Base-by-base conservation (phyloP, 2,113 vertebrate species). In the Tychaedon coryphoeus region DNA sequence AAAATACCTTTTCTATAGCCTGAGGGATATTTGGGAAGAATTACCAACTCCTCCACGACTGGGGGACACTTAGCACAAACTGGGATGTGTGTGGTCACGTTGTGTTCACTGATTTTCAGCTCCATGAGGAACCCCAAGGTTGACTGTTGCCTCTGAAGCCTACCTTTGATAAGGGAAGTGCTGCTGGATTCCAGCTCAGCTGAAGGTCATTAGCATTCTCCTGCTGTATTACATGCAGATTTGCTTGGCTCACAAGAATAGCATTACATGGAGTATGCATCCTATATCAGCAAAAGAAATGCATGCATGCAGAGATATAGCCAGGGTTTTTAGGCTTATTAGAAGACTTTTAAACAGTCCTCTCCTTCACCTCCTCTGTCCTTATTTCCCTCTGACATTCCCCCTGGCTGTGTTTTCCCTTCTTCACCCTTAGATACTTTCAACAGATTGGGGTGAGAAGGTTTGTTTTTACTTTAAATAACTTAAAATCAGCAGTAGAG, bases 121-220 rank as follows among this genome's bases (percentile, higher is more conserved):
- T 67, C 23, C 36, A 25, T 0, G 2, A 91, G 69, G 80, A 93
- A 42, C 47, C 12, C 78, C 56, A 38, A 69, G 51, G 56, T 53
- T 90, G 76, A 6, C 79, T 92, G 51, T 22, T 91, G 2, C 3
- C 43, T 92, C 53, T 74, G 78, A 93, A 61, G 53, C 51, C 58
- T 80, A 18, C 58, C 60, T 95, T 91, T 93, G 94, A 89, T 80
- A 86, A 90, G 47, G 34, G 38, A 89, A 92, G 42, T 28, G 15
- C 38, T n/a, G 13, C 8, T 72, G 79, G 77, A 88, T 95, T 86
- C 86, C 81, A 86, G 88, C 76, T 91, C 26, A 1, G 86, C 74
- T 78, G 76, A 82, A 86, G 53, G 86, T 80, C 57, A 93, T 97
- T 97, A 96, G 47, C 77, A 97, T 97, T 97, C 94, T 80, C 76